A percentile compares a stretch with the other conserved stretches of the same genome.
Evolutionary conservation across 2,888 invertebrate species (phyloP).

Genomic region (Drosophila borealis): DNA sequence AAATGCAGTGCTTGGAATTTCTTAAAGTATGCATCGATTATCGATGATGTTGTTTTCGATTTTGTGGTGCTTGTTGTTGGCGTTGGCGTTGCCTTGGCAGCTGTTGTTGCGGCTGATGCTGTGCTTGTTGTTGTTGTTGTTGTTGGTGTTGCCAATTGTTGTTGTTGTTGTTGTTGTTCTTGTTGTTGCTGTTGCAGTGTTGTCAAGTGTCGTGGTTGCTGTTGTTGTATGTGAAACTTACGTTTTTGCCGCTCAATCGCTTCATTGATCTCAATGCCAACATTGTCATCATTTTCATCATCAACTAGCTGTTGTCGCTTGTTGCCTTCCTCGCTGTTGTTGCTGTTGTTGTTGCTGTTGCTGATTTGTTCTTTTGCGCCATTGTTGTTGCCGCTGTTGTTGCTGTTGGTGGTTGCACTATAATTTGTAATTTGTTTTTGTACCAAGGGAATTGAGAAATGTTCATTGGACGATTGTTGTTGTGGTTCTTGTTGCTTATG

Average conservation of each 20-base stretch:
- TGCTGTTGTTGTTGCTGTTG: slow-evolving; percentile 46
- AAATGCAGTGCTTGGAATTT: slow-evolving; percentile 79
- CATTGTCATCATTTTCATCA: slow-evolving; percentile 80
- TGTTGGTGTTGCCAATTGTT: slow-evolving; percentile 35
- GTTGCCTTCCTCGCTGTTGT: slow-evolving; percentile 54
- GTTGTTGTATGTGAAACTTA: slow-evolving; percentile 77
- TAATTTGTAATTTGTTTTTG: slow-evolving; percentile 78
- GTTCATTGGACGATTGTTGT: slow-evolving; percentile 58
- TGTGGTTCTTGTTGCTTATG: slow-evolving; percentile 45
- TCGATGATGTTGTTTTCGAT: slow-evolving; percentile 67
- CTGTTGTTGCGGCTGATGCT: slow-evolving; percentile 17
- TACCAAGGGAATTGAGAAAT: slow-evolving; percentile 71
- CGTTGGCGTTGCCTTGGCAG: slow-evolving; percentile 55
- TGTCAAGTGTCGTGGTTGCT: slow-evolving; percentile 58
- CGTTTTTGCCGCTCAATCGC: slow-evolving; percentile 82
- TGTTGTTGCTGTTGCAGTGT: slow-evolving; percentile 48
- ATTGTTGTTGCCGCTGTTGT: slow-evolving; percentile 58
- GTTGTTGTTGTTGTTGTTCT: slow-evolving; percentile 21
- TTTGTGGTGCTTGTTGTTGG: slow-evolving; percentile 41
- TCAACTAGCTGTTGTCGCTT: slow-evolving; percentile 62
- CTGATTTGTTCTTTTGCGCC: slow-evolving; percentile 17
- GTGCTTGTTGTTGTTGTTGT: slow-evolving; percentile 26
- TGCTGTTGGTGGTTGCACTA: slow-evolving; percentile 78
- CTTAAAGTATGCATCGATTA: slow-evolving; percentile 84
- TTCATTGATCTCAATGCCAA: slow-evolving; percentile 81